phyloP scores from a whole-genome alignment of 2,113 vertebrate genomes.

The Suricata suricatta region DNA sequence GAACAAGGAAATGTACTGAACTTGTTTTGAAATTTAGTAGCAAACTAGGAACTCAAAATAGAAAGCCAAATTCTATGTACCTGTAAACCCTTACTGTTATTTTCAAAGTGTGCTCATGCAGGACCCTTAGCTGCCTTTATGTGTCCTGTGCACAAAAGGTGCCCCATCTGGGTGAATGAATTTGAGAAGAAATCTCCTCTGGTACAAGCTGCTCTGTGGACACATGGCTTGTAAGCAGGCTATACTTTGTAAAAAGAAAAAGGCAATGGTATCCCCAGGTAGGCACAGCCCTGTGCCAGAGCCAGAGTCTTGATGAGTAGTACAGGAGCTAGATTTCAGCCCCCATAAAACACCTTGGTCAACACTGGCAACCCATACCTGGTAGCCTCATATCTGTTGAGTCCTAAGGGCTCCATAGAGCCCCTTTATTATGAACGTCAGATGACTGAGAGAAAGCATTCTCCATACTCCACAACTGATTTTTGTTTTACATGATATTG shows the following conservation, averaged over 20 bases:
- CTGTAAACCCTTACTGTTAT: background rate
- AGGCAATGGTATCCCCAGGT: background rate
- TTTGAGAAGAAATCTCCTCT: background rate
- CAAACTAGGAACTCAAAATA: slow-evolving; percentile 30
- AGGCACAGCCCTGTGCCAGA: background rate
- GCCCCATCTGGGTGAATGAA: background rate
- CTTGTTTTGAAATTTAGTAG: slow-evolving; percentile 53
- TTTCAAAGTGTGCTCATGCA: background rate
- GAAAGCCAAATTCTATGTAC: slow-evolving; percentile 28
- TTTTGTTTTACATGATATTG: slow-evolving; percentile 27
- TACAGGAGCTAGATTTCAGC: background rate
- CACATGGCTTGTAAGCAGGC: background rate
- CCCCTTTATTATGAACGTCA: background rate
- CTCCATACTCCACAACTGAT: background rate
- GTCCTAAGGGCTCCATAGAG: background rate
- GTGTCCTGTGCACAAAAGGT: background rate
- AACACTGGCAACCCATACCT: background rate
- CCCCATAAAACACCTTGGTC: background rate
- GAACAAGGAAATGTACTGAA: slow-evolving; percentile 4
- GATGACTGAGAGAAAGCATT: background rate
- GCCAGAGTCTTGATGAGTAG: background rate
- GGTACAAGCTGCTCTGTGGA: background rate
- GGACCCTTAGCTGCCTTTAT: background rate
- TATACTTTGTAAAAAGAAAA: background rate
- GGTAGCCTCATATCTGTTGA: background rate